Evolutionary conservation across 2,888 invertebrate species (phyloP).

Genomic region (Sericinus montela): DNA sequence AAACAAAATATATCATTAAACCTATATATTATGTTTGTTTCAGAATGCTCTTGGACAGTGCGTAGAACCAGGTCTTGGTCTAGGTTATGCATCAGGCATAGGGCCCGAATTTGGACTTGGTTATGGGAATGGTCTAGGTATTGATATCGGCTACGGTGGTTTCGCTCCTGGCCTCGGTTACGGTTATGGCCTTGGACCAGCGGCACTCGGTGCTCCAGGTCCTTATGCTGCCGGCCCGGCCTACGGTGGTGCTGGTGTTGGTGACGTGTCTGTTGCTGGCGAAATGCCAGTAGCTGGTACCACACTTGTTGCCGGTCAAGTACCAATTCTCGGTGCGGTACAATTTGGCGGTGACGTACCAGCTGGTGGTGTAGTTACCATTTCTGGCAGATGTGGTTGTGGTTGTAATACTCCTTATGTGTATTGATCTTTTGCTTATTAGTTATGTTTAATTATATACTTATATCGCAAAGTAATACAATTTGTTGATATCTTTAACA

Average conservation of each 20-base stretch:
- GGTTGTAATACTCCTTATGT: constrained; percentile 20
- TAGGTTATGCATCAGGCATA: background rate
- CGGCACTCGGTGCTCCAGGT: background rate
- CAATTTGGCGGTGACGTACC: constrained; percentile 29
- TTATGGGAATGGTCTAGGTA: background rate
- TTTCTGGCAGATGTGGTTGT: constrained; percentile 29
- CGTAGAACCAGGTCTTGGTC: background rate
- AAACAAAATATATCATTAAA: too few species aligned
- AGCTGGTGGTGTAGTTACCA: constrained; percentile 29
- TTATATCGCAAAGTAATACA: too few species aligned
- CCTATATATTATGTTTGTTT: background rate
- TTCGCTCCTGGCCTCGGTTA: background rate
- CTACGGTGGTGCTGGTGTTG: constrained; percentile 27
- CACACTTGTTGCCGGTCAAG: constrained; percentile 27
- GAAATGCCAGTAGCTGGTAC: constrained; percentile 37
- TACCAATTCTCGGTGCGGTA: constrained; percentile 33
- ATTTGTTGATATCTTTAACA: too few species aligned
- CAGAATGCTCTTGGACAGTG: constrained; percentile 5
- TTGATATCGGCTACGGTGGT: background rate
- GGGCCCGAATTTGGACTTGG: background rate
- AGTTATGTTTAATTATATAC: background rate
- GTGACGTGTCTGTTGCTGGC: constrained; percentile 31
- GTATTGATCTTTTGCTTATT: background rate
- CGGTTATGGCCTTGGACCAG: constrained; percentile 1
- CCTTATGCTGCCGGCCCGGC: constrained; percentile 14